Conservation (phyloP, 2,113 vertebrate genomes). For the Chloropsis hardwickii region DNA sequence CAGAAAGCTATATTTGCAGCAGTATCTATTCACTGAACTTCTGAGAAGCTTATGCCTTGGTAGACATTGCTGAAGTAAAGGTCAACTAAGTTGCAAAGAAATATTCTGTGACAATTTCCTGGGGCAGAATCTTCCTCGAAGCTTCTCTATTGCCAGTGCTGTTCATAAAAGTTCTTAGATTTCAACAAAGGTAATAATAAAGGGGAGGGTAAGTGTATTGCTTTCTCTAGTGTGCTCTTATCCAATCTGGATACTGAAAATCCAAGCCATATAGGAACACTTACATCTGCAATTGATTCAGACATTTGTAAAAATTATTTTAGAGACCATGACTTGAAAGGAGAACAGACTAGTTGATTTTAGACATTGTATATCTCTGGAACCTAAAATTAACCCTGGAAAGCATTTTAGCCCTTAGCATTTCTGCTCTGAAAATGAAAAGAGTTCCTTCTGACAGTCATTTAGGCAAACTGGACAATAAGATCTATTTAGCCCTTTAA, state of each 20-base stretch:
- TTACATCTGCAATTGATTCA: background rate
- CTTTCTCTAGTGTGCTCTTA: background rate
- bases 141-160: background rate
- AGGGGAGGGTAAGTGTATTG: background rate
- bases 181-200: background rate
- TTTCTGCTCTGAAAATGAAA: background rate
- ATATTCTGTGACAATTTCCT: background rate
- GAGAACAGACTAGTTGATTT: background rate
- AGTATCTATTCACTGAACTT: background rate
- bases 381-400: constrained; percentile 11
- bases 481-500: constrained; percentile 54
- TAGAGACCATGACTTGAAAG: background rate
- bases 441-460: background rate
- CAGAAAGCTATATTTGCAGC: background rate
- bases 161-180: background rate
- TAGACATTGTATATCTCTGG: background rate
- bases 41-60: background rate
- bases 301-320: background rate
- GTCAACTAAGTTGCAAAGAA: background rate
- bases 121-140: background rate
- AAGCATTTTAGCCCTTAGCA: constrained; percentile 54
- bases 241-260: background rate
- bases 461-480: background rate
- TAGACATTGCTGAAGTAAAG: background rate
- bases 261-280: background rate